Percentiles rank a stretch among this genome's conserved stretches.
Conservation (phyloP, 2,797 vertebrate species). For the Esox masquinongy region DNA sequence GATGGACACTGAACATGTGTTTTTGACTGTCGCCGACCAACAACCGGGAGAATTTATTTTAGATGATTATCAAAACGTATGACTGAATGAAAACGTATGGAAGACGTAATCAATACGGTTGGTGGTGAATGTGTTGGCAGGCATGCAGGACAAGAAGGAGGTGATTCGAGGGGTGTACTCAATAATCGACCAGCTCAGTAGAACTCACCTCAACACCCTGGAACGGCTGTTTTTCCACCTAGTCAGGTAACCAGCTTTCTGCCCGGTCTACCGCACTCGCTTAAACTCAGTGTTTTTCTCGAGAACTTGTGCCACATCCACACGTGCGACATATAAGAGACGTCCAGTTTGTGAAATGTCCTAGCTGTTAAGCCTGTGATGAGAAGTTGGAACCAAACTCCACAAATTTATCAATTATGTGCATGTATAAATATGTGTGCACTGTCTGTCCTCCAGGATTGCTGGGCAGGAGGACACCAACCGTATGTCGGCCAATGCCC, state of each 20-base stretch:
- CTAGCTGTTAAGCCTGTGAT: not conserved
- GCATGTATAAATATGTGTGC: not conserved
- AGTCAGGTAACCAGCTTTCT: constrained; percentile 81
- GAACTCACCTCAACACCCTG: constrained; percentile 91
- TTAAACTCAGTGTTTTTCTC: too few relatives aligned
- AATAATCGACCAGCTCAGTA: constrained; percentile 93
- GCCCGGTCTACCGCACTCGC: not conserved
- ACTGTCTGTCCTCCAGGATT: constrained; percentile 75
- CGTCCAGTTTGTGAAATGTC: not conserved
- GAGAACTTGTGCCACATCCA: too few relatives aligned
- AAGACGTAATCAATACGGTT: not conserved
- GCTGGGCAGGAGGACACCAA: constrained; percentile 95
- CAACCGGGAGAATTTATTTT: not conserved
- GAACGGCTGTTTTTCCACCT: constrained; percentile 97
- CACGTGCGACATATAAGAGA: too few relatives aligned
- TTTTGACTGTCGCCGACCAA: not conserved
- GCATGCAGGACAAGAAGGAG: constrained; percentile 92
- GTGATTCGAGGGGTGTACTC: constrained; percentile 88
- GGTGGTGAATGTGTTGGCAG: constrained; percentile 63
- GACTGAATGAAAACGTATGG: not conserved
- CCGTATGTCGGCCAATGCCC: constrained; percentile 96
- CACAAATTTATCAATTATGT: not conserved
- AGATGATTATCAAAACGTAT: not conserved
- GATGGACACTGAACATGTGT: not conserved
- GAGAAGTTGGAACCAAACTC: not conserved